Evolutionary conservation across 2,888 invertebrate species (phyloP), one percentile per base, ranked within the genome.

Genomic region (Epinotia demarniana): DNA sequence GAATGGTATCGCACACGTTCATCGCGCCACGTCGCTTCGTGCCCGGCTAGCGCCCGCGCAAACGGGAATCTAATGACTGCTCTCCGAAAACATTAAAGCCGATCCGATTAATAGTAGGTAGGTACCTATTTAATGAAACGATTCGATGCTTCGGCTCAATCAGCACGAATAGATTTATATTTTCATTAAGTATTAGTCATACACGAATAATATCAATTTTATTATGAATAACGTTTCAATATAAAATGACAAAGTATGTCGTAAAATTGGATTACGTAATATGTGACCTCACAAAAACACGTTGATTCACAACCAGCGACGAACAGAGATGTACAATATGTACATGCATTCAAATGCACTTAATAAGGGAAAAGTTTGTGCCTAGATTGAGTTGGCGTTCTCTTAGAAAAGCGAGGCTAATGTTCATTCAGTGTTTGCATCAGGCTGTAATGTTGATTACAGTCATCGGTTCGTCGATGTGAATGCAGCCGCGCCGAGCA

Each of bases 1-100:
- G 93, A 93, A 94, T 92, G 87, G 89, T 93, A 94, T 94, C 93
- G 90, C 90, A 93, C 92, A 93, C 93, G 92, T 92, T 89, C 91
- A 94, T 94, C 93, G 87, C 87, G 77, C 87, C 88, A 87, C 89
- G 90, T 89, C 86, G 83, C 83, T 80, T 77, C 80, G 82, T 85
- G 86, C 86, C 88, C 88, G 86, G 86, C 85, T 79, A 81, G 82
- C 86, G 85, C 84, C 82, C 82, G 84, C 82, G 86, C 88, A 86
- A 86, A 86, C 83, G 87, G 85, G 86, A 88, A 89, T 87, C 90
- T 88, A 86, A 77, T 72, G 72, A 67, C 71, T 72, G 67, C 57
- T 75, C 75, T 75, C 75, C 70, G 75, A 72, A 72, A 75, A 67
- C 75, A 67, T 75, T 75, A 75, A 69, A 71, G 23, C 58, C 64